Conservation (phyloP, 2,113 vertebrate genomes). For the Collichthys lucidus region DNA sequence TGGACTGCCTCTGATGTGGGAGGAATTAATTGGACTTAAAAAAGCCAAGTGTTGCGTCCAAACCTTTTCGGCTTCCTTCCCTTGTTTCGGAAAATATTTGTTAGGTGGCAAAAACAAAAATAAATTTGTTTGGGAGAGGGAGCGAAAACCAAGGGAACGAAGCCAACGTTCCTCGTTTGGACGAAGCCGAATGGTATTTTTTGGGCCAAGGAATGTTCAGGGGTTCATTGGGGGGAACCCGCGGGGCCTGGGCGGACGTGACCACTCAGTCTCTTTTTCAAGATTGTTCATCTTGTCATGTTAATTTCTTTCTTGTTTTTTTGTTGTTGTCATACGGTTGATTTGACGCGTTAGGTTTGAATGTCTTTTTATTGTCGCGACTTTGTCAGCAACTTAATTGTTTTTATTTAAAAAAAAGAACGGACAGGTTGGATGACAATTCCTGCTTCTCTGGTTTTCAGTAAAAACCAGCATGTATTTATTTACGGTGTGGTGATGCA, state of each 20-base stretch:
- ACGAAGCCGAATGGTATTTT: conserved; percentile 68
- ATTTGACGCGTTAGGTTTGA: conserved; percentile 81
- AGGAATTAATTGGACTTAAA: conserved; percentile 74
- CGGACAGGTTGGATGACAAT: conserved; percentile 69
- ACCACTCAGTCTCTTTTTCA: conserved; percentile 81
- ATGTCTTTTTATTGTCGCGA: conserved; percentile 78
- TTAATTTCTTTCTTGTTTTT: conserved; percentile 43
- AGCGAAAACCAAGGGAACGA: conserved; percentile 21
- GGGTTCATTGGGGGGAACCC: conserved; percentile 77
- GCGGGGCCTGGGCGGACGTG: conserved; percentile 77
- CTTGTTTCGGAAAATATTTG: conserved; percentile 10
- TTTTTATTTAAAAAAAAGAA: conserved; percentile 67
- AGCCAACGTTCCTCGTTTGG: conserved; percentile 54
- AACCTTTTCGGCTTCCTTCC: conserved; percentile 64
- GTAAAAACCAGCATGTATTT: conserved; percentile 66
- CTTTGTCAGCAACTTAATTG: conserved; percentile 64
- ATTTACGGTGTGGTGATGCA: conserved; percentile 69
- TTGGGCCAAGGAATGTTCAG: conserved; percentile 82
- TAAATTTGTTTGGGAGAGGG: background rate
- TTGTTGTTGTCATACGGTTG: conserved; percentile 59
- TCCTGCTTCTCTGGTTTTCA: conserved; percentile 57
- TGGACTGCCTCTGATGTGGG: conserved; percentile 74
- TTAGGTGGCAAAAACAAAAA: background rate
- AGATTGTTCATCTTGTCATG: conserved; percentile 82
- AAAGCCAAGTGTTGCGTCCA: conserved; percentile 69